Evolutionary conservation across 2,888 invertebrate species (phyloP), one percentile per base, ranked within the genome.

Genomic region (Entomobrya multifasciata): DNA sequence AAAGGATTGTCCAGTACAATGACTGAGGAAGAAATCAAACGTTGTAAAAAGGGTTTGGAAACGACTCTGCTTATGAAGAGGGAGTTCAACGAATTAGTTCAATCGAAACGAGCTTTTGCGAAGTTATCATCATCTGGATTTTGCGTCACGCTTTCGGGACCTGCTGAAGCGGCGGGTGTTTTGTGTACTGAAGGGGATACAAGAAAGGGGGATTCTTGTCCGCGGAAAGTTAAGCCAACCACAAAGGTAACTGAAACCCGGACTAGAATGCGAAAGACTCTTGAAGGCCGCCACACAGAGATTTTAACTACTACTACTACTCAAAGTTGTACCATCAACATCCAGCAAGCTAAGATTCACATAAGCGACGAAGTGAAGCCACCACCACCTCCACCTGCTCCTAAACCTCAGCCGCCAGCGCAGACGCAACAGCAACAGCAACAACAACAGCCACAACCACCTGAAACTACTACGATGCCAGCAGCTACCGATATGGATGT

Each of bases 401-500:
- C 22, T 0, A 67, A 52, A n/a, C 25, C 60, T 25, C 25, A 67
- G 30, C 27, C 30, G 25, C 13, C 36, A 0, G 36, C n/a, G 10
- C 52, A 25, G 17, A 27, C 22, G 11, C 6, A 1, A n/a, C 41
- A 36, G 0, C 20, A 44, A 20, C n/a, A n/a, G n/a, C n/a, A n/a
- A n/a, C n/a, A n/a, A n/a, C n/a, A n/a, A n/a, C n/a, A n/a, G n/a
- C n/a, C n/a, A n/a, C n/a, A n/a, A n/a, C n/a, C n/a, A n/a, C n/a
- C n/a, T n/a, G 15, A 11, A 6, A 8, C 36, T 36, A 36, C 36
- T 36, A 36, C 4, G 11, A 22, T 77, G 25, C 49, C 55, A 13
- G 13, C 41, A 17, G 20, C 44, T 0, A 86, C 79, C 13, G 79
- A 79, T 15, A 55, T 81, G 11, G 89, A 91, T 67, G 89, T 91